Conservation (phyloP, 2,888 invertebrate species). For the Epiblema foenella region DNA sequence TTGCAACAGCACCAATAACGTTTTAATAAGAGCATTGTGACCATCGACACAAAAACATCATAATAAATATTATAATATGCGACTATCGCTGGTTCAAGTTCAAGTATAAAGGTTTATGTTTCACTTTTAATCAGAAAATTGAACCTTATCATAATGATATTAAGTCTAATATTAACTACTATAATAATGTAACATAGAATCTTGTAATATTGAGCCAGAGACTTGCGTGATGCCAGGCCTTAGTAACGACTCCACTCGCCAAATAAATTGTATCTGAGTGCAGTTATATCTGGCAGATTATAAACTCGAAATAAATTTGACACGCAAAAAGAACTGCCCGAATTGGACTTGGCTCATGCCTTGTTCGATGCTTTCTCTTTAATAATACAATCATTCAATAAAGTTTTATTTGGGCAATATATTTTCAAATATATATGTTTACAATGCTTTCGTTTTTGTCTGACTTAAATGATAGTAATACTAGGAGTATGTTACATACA, state of each 20-base stretch:
- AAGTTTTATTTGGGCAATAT: conserved; percentile 1
- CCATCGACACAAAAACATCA: conserved; percentile 58
- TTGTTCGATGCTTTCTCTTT: conserved; percentile 23
- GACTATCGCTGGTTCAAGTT: background rate
- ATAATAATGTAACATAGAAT: too few relatives aligned
- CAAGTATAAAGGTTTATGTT: too few relatives aligned
- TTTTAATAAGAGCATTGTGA: conserved; percentile 52
- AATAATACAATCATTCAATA: conserved; percentile 16
- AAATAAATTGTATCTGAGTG: conserved; percentile 56
- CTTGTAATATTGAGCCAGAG: too few relatives aligned
- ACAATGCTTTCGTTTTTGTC: too few relatives aligned
- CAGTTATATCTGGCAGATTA: conserved; percentile 57
- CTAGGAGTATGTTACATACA: too few relatives aligned
- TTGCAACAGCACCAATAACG: conserved; percentile 40
- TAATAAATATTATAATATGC: conserved; percentile 46
- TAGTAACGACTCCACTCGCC: conserved; percentile 47
- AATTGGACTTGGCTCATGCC: conserved; percentile 20
- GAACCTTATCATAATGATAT: too few relatives aligned
- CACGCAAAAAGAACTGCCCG: conserved; percentile 35
- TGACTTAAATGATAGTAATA: too few relatives aligned
- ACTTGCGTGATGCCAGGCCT: conserved; percentile 11
- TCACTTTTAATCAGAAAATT: too few relatives aligned
- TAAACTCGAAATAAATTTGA: conserved; percentile 54
- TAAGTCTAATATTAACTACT: too few relatives aligned
- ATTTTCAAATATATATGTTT: too few relatives aligned